phyloP scores from a whole-genome alignment of 1,140 invertebrate genomes.

The Euglossa dilemma region DNA sequence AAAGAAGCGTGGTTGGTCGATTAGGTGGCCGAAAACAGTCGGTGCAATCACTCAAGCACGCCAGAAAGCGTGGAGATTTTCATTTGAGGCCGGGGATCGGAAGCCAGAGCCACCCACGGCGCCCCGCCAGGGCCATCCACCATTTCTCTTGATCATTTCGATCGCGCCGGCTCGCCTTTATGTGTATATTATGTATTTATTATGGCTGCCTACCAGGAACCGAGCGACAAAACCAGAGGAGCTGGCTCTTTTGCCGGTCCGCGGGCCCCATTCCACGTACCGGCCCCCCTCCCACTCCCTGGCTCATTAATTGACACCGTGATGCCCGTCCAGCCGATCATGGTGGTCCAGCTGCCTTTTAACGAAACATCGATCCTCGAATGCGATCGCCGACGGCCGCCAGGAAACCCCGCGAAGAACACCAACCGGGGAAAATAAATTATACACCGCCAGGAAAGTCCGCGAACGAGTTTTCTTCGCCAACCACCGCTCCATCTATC shows the following conservation, averaged over 20 bases:
- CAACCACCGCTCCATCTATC: neutral
- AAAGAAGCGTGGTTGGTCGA: constrained; percentile 1
- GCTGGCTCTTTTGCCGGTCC: constrained; percentile 69
- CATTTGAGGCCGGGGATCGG: constrained; percentile 28
- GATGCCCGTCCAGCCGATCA: constrained; percentile 74
- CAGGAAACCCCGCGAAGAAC: constrained; percentile 9
- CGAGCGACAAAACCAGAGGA: constrained; percentile 78
- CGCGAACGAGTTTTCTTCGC: neutral
- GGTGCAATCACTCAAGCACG: neutral
- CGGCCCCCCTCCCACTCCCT: constrained; percentile 34
- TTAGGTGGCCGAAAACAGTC: constrained; percentile 21
- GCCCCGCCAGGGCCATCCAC: constrained; percentile 48
- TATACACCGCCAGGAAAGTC: neutral
- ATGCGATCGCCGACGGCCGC: constrained; percentile 14
- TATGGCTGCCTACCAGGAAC: constrained; percentile 79
- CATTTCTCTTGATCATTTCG: constrained; percentile 77
- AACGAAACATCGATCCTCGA: constrained; percentile 66
- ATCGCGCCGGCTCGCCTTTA: constrained; percentile 80
- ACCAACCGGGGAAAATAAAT: constrained; percentile 16
- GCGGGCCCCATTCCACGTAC: constrained; percentile 61
- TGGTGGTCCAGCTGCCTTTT: constrained; percentile 76
- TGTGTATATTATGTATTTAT: constrained; percentile 82
- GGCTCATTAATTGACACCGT: constrained; percentile 81
- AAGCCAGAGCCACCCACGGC: constrained; percentile 70
- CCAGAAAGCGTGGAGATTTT: constrained; percentile 57